Evolutionary conservation across 2,797 vertebrate species (phyloP).

Genomic region (Pygocentrus nattereri): DNA sequence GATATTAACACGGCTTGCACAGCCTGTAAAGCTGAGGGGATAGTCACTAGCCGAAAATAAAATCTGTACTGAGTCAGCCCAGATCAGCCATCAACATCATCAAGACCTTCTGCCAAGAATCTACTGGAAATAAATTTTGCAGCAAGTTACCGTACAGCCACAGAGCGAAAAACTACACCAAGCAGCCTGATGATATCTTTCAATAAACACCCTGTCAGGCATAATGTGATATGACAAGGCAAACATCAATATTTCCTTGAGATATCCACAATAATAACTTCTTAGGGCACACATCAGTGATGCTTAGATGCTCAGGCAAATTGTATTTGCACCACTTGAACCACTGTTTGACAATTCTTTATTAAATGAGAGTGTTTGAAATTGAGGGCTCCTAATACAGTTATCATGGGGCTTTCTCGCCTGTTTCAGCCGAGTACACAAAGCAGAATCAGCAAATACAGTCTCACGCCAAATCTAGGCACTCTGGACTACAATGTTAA

Average conservation of each 20-base stretch:
- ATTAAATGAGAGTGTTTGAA: neutral
- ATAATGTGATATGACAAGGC: neutral
- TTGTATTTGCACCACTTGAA: neutral
- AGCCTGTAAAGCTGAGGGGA: neutral
- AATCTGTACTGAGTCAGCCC: neutral
- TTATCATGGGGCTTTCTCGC: neutral
- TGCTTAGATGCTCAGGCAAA: neutral
- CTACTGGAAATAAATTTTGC: constrained; percentile 4
- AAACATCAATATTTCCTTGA: constrained; percentile 16
- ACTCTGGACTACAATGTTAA: constrained; percentile 23
- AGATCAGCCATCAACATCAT: constrained; percentile 11
- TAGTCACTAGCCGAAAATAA: neutral
- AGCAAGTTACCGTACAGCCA: neutral
- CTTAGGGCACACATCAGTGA: neutral
- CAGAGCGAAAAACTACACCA: neutral
- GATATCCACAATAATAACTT: neutral
- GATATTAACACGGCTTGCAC: neutral
- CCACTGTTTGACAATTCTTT: neutral
- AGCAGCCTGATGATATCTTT: neutral
- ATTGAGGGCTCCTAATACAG: neutral
- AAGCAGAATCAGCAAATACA: neutral
- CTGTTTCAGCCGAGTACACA: constrained; percentile 15
- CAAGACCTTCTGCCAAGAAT: neutral
- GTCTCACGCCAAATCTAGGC: constrained; percentile 1
- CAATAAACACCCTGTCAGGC: neutral